Evolutionary conservation across 2,888 invertebrate species (phyloP), one percentile per base, ranked within the genome.

Genomic region (Acleris sparsana): DNA sequence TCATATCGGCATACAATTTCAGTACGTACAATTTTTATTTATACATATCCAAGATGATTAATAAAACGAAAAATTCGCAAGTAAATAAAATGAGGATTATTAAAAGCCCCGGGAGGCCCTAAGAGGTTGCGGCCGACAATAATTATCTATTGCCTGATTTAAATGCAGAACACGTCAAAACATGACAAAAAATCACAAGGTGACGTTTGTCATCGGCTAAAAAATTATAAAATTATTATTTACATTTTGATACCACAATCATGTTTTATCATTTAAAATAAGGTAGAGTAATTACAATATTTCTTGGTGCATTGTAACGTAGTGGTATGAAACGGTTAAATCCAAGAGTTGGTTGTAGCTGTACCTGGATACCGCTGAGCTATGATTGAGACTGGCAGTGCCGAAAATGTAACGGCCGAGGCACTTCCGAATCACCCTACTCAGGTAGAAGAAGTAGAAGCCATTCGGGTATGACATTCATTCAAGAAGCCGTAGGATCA

Each of bases 211-310:
- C 87, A 87, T 84, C 83, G 79, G 81, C 77, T 75, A 82, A 87
- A 87, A 86, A 86, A 86, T 83, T 84, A 82, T 83, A 87, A 88
- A 88, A 88, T 83, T 84, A 80, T 75, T 84, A 85, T 84, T 83
- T 83, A 80, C 80, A 82, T 83, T 89, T 89, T 87, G 81, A 82
- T 87, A 86, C 78, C 80, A 82, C 79, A 80, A 87, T 75, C 82
- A 88, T 89, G 89, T 80, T 77, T 83, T 80, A 75, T 77, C 79
- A 80, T 85, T 84, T 78, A 73, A 85, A 84, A 83, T 85, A 87
- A 89, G 86, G 86, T 88, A 61, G 18, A 20, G 43, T 18, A 81
- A 80, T 70, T 51, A 48, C 53, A 52, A 67, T 65, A 68, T 59
- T 55, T 70, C 67, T 63, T 61, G 51, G 22, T 62, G 46, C 43